Evolutionary conservation across 1,140 invertebrate species (phyloP), one percentile per base, ranked within the genome.

Genomic region (Drosophila pseudoananassae): DNA sequence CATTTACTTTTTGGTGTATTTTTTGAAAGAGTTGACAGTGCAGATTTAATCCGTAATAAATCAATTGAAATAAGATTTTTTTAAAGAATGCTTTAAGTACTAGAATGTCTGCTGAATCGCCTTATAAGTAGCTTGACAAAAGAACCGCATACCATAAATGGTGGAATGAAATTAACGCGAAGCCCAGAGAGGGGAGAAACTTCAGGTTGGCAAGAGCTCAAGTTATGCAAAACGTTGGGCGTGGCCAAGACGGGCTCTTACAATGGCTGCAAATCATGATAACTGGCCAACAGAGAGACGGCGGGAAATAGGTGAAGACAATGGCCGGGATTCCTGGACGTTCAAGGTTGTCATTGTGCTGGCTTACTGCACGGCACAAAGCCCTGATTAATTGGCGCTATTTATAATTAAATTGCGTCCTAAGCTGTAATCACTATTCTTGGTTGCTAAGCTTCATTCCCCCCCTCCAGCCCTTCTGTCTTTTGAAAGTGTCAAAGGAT

Each of bases 121-220:
- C 10, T n/a, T 36, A 36, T 4, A n/a, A 36, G 12, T 36, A 4
- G 33, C 33, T 36, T 23, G 43, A n/a, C 43, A 17, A 46, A 20
- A 57, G 20, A 25, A 73, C 73, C 63, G 73, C 74, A 71, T 75
- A 74, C 69, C 78, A 68, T 74, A 87, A 87, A 75, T 60, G 70
- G 60, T 82, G 64, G 76, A 88, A 87, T 88, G 57, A 88, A 87
- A 87, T 87, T 88, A 85, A 87, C 83, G 83, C 78, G 72, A 60
- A 56, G 74, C 43, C 43, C 58, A 51, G 38, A 58, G 27, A 3
- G 25, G 25, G 5, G 20, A 17, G 7, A 25, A 20, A 23, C 60
- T 51, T 43, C 49, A 46, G 50, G 47, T 58, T 60, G 64, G 27
- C 65, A 52, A 66, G 56, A 68, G 49, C 46, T 57, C 64, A 64